Conservation (phyloP, 1,140 invertebrate genomes). For the Calliphora vicina region DNA sequence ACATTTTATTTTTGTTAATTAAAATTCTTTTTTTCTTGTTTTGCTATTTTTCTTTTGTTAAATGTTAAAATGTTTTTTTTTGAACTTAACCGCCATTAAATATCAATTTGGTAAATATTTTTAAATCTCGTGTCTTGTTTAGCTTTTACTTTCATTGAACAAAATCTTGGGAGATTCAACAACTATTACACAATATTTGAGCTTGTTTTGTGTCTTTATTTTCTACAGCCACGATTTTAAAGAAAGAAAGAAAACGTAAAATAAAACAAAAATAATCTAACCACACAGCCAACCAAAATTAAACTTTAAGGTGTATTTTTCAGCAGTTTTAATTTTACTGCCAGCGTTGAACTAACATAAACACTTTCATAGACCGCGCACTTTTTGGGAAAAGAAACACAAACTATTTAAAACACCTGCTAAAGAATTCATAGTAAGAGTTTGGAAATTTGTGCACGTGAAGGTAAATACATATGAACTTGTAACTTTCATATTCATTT, state of each 20-base stretch:
- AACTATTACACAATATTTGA: not conserved
- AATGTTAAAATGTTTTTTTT: not conserved
- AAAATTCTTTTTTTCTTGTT: not conserved
- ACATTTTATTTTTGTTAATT: not conserved
- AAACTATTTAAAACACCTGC: too few species aligned
- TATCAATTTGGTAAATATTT: conserved; percentile 1
- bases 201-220: not conserved
- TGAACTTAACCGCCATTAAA: conserved; percentile 5
- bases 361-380: too few species aligned
- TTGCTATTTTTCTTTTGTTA: not conserved
- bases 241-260: not conserved
- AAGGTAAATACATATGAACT: too few species aligned
- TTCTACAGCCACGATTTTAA: not conserved
- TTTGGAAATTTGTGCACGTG: too few species aligned
- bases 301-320: too few species aligned
- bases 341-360: too few species aligned
- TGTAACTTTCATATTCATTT: too few species aligned
- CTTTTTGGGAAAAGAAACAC: too few species aligned
- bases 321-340: too few species aligned
- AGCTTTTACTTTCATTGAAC: conserved; percentile 2
- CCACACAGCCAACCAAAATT: too few species aligned
- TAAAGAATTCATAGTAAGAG: too few species aligned
- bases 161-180: not conserved
- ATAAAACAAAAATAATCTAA: not conserved
- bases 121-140: not conserved